Evolutionary conservation across 64 coral and sea anemone genomes (phyloP), one percentile per base, ranked within the genome.

Genomic region (Montipora efflorescens): DNA sequence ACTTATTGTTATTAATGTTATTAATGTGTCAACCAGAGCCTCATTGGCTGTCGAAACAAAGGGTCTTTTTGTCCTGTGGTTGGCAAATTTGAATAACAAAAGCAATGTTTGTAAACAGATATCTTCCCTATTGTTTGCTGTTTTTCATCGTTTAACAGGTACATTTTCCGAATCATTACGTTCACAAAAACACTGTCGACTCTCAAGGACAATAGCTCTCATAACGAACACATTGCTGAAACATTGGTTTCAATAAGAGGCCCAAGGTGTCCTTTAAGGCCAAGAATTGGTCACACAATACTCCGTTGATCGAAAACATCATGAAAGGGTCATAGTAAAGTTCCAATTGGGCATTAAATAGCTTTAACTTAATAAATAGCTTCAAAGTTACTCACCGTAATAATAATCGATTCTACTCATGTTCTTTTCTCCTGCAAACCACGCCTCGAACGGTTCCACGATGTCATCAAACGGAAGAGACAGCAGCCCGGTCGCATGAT

Each of bases 361-460:
- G 36, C 36, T 36, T 36, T 36, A 36, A 36, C 36, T 36, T 36
- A 36, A 87, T 43, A 46, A 61, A 28, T 23, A 68, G 55, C 25
- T 20, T 74, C 5, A 67, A 67, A 44, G 14, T 49, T 68, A 85
- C 96, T 57, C 91, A 97, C 96, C 96, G 49, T 97, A 83, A 83
- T 97, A 97, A 92, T 97, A 97, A 57, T 97, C 96, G 8, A 98
- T 98, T 74, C 96, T 74, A 72, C 96, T 98, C 96, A 95, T 98
- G 71, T 95, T 89, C 9, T 79, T 5, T 44, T 98, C 93, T 52
- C 96, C 96, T 1, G 96, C 96, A 79, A 92, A 98, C 96, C 96
- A 98, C 19, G 96, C 93, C 82, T 98, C 96, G 50, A 98, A 98
- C 2, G 96, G 96, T 49, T 98, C 96, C 59, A 89, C 90, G 22